These are phyloP conservation scores for Pseudomyrmex dendroicus DNA, from an alignment of 1,140 invertebrate species.

Conservation along the genomic window DNA sequence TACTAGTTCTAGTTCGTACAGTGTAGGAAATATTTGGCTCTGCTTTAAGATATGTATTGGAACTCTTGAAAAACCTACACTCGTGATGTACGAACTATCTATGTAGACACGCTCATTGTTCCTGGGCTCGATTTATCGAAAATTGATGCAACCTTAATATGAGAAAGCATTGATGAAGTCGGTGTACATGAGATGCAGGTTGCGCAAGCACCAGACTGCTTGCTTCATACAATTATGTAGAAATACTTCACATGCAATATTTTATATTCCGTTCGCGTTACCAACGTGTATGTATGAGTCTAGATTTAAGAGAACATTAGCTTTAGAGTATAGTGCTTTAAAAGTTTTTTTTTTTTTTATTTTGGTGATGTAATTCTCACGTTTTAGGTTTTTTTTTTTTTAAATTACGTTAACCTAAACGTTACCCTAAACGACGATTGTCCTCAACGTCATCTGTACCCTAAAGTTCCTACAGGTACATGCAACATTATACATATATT, in stretches of 20 bases:
- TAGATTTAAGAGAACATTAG: constrained; percentile 78
- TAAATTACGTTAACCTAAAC: constrained; percentile 60
- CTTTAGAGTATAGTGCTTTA: constrained; percentile 73
- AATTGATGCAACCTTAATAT: no score
- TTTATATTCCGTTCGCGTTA: constrained; percentile 83
- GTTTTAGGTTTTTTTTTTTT: constrained; percentile 58
- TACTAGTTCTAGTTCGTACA: no score
- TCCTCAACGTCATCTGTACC: constrained; percentile 80
- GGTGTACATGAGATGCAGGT: not conserved
- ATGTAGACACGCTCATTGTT: no score
- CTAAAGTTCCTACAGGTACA: constrained; percentile 84
- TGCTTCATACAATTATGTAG: constrained; percentile 38
- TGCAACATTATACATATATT: constrained; percentile 79
- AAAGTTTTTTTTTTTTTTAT: constrained; percentile 46
- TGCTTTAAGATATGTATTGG: no score
- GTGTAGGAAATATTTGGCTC: no score
- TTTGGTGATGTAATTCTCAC: constrained; percentile 65
- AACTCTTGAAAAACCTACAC: no score
- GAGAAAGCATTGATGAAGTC: no score
- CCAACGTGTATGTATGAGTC: constrained; percentile 78
- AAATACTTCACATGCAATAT: constrained; percentile 65
- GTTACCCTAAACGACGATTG: constrained; percentile 64
- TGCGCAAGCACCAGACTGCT: not conserved
- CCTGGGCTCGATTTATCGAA: no score
- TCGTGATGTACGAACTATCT: no score